phyloP scores from a whole-genome alignment of 2,888 invertebrate genomes.

The Tiphia femorata region DNA sequence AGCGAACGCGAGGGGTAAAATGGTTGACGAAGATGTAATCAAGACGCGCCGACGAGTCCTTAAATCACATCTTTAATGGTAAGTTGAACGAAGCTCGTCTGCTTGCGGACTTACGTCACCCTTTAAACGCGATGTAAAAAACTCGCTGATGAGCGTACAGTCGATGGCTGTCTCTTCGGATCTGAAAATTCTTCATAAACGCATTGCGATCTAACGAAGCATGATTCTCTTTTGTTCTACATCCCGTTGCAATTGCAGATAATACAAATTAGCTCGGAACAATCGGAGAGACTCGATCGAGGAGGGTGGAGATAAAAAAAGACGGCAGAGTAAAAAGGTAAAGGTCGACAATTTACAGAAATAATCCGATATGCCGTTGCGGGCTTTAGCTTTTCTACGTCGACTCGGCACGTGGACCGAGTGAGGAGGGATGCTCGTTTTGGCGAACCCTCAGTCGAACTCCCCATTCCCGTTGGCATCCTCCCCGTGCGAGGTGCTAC shows the following conservation, averaged over 20 bases:
- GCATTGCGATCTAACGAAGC: too few species aligned
- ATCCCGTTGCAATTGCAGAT: too few species aligned
- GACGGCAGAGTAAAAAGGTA: too few species aligned
- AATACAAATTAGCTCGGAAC: too few species aligned
- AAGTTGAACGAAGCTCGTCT: slow-evolving; percentile 27
- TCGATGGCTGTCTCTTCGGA: too few species aligned
- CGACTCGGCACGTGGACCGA: not conserved
- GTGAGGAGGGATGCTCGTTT: not conserved
- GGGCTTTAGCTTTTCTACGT: slow-evolving; percentile 8
- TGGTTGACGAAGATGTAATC: slow-evolving; percentile 47
- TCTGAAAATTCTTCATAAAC: too few species aligned
- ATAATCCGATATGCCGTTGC: slow-evolving; percentile 17
- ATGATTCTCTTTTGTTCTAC: too few species aligned
- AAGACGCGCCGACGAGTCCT: slow-evolving; percentile 33
- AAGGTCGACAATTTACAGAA: slow-evolving; percentile 6
- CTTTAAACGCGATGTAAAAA: too few species aligned
- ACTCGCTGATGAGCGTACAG: too few species aligned
- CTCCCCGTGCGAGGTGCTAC: not conserved
- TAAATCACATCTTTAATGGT: slow-evolving; percentile 44
- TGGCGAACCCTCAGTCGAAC: not conserved
- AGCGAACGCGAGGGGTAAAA: slow-evolving; percentile 42
- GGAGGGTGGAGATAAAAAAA: not conserved
- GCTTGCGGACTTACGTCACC: slow-evolving; percentile 3
- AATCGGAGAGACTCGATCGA: not conserved
- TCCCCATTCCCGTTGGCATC: not conserved